Evolutionary conservation across 2,113 vertebrate species (phyloP).

Genomic region (Xerus inauris): DNA sequence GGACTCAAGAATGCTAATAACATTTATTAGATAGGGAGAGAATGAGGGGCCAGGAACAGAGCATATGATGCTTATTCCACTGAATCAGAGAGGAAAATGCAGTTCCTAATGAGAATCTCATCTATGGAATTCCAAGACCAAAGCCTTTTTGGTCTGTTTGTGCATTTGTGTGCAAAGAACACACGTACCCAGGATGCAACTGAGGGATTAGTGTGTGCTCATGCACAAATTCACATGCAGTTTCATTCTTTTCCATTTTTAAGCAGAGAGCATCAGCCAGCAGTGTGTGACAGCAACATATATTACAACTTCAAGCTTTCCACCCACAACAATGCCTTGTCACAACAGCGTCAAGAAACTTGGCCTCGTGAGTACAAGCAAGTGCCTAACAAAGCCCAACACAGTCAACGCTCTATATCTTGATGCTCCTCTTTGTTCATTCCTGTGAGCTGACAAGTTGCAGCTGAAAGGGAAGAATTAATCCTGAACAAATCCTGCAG

Average conservation of each 20-base stretch:
- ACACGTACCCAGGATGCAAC: slow-evolving; percentile 67
- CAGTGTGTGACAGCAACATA: slow-evolving; percentile 1
- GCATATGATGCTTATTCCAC: neutral
- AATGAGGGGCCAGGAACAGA: neutral
- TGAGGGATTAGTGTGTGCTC: slow-evolving; percentile 74
- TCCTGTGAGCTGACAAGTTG: neutral
- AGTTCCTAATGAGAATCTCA: neutral
- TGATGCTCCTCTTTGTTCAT: neutral
- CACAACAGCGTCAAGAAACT: neutral
- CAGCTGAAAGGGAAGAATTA: slow-evolving; percentile 40
- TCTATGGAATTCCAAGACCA: neutral
- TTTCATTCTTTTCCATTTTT: slow-evolving; percentile 41
- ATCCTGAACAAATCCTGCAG: slow-evolving; percentile 22
- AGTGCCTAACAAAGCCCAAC: neutral
- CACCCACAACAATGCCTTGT: neutral
- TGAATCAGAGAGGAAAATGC: neutral
- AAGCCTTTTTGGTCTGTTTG: slow-evolving; percentile 55
- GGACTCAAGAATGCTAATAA: neutral
- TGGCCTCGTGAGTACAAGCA: neutral
- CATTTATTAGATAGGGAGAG: neutral
- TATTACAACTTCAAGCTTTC: neutral
- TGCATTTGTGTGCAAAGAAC: slow-evolving; percentile 59
- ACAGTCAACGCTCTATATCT: neutral
- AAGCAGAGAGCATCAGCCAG: slow-evolving; percentile 40
- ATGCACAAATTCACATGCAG: slow-evolving; percentile 66